Evolutionary conservation across 2,888 invertebrate genomes (phyloP).

Genomic region (Andrena praecox): DNA sequence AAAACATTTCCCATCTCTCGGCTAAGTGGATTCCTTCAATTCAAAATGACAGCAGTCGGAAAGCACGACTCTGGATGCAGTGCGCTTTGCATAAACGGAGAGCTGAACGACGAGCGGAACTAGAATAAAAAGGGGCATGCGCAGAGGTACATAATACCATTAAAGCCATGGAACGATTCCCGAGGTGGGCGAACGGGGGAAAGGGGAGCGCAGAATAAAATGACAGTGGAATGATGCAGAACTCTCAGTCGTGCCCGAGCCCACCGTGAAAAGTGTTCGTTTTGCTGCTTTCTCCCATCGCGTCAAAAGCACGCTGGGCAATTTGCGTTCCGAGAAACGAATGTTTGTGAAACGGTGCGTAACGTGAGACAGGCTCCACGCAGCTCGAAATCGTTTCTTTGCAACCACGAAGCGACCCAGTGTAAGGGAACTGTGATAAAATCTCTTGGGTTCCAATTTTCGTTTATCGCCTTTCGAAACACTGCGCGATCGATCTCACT

Average conservation of each 20-base stretch:
- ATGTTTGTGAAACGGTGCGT: constrained; percentile 22
- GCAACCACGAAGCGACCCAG: neutral
- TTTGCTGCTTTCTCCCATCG: neutral
- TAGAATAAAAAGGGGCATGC: constrained; percentile 53
- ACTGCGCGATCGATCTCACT: constrained; percentile 3
- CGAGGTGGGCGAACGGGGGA: constrained; percentile 1
- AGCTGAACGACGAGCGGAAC: constrained; percentile 22
- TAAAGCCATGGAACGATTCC: constrained; percentile 31
- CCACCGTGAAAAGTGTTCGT: neutral
- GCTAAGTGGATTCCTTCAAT: neutral
- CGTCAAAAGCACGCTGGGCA: neutral
- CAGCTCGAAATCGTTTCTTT: neutral
- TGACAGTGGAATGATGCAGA: constrained; percentile 28
- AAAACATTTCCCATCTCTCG: neutral
- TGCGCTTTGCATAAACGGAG: constrained; percentile 17
- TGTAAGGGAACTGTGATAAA: neutral
- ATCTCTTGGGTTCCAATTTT: constrained; percentile 39
- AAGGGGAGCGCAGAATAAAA: constrained; percentile 21
- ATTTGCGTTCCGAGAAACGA: constrained; percentile 5
- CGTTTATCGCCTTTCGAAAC: neutral
- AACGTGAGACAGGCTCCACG: constrained; percentile 15
- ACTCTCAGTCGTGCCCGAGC: constrained; percentile 45
- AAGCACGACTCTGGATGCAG: constrained; percentile 4
- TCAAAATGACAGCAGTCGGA: neutral
- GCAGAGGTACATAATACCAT: constrained; percentile 46